phyloP scores from a whole-genome alignment of 2,888 invertebrate species.

The Tanytarsus gracilentus region DNA sequence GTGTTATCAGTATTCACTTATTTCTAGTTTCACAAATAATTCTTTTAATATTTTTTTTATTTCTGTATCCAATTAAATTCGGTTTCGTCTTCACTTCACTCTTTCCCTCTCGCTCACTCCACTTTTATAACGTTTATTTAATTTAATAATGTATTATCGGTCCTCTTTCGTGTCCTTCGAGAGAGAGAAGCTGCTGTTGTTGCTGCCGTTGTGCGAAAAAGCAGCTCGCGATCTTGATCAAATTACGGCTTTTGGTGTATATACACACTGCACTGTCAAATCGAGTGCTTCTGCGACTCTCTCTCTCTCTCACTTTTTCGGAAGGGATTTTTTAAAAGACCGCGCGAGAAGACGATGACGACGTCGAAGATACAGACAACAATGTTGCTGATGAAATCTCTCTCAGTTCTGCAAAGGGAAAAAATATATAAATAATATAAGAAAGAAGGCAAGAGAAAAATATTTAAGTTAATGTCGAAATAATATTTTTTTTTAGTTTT shows the following conservation, averaged over 20 bases:
- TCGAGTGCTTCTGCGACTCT: too few relatives aligned
- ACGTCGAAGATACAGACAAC: too few relatives aligned
- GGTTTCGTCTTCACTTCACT: slow-evolving; percentile 7
- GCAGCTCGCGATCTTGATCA: not conserved
- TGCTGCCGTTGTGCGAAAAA: not conserved
- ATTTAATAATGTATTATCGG: slow-evolving; percentile 18
- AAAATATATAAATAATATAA: not conserved
- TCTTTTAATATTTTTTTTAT: not conserved
- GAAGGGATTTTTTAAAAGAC: too few relatives aligned
- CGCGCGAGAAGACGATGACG: too few relatives aligned
- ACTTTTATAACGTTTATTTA: slow-evolving; percentile 3
- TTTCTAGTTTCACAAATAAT: not conserved
- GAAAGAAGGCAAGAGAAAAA: not conserved
- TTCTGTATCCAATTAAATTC: not conserved
- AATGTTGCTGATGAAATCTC: slow-evolving; percentile 27
- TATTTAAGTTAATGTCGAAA: not conserved
- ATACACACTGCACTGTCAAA: too few relatives aligned
- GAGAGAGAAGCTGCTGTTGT: not conserved
- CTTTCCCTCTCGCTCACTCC: not conserved
- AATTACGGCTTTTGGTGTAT: slow-evolving; percentile 18
- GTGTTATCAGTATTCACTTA: not conserved
- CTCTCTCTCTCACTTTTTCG: too few relatives aligned
- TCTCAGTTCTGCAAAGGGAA: not conserved
- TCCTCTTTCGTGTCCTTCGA: slow-evolving; percentile 12
- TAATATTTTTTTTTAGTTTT: not conserved